These are phyloP conservation scores for Acrocephalus arundinaceus DNA, from an alignment of 2,113 vertebrate genomes.

Conservation along the genomic window DNA sequence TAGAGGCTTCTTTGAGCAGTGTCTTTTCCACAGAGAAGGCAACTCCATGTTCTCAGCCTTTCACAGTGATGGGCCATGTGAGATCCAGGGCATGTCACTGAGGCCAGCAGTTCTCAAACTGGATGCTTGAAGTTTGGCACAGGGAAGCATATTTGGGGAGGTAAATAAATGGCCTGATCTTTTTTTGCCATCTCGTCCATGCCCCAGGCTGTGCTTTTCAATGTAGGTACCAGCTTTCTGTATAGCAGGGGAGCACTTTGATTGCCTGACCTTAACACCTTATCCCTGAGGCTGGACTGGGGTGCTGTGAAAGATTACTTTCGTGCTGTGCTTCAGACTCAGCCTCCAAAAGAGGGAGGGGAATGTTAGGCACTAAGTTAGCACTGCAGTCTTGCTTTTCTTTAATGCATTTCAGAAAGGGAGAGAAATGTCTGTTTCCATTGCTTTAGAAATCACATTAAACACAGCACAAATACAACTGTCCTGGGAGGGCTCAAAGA, in stretches of 20 bases:
- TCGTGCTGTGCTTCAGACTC: background rate
- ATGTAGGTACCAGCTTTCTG: background rate
- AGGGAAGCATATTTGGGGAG: background rate
- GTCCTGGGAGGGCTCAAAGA: background rate
- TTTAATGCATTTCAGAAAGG: background rate
- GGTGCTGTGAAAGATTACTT: background rate
- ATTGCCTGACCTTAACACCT: background rate
- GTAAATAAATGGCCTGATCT: background rate
- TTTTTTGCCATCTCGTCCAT: background rate
- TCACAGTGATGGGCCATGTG: background rate
- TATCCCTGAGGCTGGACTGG: background rate
- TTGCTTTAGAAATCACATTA: background rate
- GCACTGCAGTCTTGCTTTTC: background rate
- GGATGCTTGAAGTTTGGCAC: background rate
- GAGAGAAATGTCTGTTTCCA: background rate
- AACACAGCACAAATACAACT: background rate
- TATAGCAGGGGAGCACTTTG: background rate
- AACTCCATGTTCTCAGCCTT: background rate
- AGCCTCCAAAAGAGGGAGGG: background rate
- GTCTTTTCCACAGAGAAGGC: background rate
- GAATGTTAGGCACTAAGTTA: background rate
- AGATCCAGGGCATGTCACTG: background rate
- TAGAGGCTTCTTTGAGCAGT: background rate
- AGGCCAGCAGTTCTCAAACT: background rate
- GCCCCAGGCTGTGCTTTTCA: background rate